Evolutionary conservation across 2,797 vertebrate species (phyloP).

Genomic region (Smutsia temminckii): DNA sequence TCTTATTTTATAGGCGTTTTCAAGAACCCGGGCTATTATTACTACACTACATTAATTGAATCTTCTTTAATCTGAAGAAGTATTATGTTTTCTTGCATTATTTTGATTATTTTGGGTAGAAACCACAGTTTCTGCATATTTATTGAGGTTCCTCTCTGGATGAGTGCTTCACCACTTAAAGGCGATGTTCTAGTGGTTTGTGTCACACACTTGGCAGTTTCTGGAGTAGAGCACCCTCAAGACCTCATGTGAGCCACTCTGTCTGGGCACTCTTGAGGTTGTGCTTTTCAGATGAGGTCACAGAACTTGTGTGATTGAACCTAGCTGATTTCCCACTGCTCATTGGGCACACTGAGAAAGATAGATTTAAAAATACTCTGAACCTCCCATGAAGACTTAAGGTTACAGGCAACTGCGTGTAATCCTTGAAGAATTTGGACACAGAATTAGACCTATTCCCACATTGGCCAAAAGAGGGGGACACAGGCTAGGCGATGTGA

Average conservation of each 20-base stretch:
- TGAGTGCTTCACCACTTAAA: neutral
- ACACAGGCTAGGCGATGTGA: neutral
- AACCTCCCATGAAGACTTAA: neutral
- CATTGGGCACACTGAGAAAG: neutral
- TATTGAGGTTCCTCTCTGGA: neutral
- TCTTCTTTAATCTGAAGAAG: conserved; percentile 30
- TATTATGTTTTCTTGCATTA: conserved; percentile 29
- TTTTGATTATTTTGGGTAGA: conserved; percentile 2
- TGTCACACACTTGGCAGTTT: neutral
- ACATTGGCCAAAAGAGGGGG: conserved; percentile 17
- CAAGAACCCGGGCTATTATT: neutral
- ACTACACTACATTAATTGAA: neutral
- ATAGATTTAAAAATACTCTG: neutral
- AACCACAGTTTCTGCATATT: neutral
- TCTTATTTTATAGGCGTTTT: neutral
- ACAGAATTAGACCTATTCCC: conserved; percentile 1
- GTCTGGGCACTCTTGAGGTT: neutral
- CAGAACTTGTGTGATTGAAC: neutral
- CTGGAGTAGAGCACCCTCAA: neutral
- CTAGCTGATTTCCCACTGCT: neutral
- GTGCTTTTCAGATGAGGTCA: neutral
- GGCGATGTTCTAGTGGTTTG: neutral
- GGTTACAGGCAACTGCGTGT: too few relatives aligned
- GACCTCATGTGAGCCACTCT: neutral
- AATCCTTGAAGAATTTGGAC: neutral